These are phyloP conservation scores for Perithous albicinctus DNA, from an alignment of 2,888 invertebrate genomes.

Conservation along the genomic window DNA sequence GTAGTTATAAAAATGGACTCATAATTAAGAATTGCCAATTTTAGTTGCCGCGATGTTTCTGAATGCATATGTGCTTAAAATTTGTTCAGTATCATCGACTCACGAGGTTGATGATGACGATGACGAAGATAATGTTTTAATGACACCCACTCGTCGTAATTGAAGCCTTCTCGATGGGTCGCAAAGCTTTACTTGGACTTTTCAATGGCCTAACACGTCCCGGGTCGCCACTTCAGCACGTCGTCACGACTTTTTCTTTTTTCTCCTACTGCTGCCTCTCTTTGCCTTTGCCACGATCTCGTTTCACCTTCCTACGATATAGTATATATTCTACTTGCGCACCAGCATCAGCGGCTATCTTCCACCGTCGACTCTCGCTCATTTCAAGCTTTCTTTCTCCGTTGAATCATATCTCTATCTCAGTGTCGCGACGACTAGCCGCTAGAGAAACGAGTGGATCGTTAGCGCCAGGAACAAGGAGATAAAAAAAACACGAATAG, in stretches of 20 bases:
- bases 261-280: constrained; percentile 9
- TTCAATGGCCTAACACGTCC: constrained; percentile 39
- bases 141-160: constrained; percentile 68
- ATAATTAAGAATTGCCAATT: too few species aligned
- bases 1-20: too few species aligned
- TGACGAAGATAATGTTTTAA: constrained; percentile 69
- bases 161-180: constrained; percentile 63
- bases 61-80: neutral
- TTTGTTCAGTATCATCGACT: constrained; percentile 5
- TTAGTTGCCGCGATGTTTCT: too few species aligned
- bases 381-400: constrained; percentile 40
- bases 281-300: constrained; percentile 6
- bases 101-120: constrained; percentile 30
- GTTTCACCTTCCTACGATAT: constrained; percentile 9
- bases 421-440: constrained; percentile 19
- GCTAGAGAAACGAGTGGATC: constrained; percentile 47
- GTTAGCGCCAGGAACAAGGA: constrained; percentile 52
- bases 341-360: constrained; percentile 15
- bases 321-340: neutral
- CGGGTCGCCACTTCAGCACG: constrained; percentile 70
- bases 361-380: constrained; percentile 16
- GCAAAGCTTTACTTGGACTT: constrained; percentile 26
- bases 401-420: constrained; percentile 47
- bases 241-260: constrained; percentile 53
- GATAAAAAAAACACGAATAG: constrained; percentile 57